Evolutionary conservation across 2,888 invertebrate genomes (phyloP), one percentile per base, ranked within the genome.

Genomic region (Oasisia sp.): DNA sequence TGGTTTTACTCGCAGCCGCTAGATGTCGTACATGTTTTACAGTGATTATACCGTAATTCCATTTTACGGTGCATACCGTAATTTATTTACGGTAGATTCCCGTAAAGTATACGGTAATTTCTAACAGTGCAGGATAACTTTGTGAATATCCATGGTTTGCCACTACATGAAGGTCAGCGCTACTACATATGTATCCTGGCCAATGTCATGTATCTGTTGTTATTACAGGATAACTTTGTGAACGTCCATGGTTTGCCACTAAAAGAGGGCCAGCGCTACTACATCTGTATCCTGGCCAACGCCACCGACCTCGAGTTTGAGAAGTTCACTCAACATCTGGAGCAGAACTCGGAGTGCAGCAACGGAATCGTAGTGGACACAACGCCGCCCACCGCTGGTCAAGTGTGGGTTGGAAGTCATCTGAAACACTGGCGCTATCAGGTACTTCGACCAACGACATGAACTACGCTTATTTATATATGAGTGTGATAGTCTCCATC

Each of bases 271-370:
- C 32, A 32, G 27, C 89, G 92, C n/a, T 92, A 92, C 91, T 91
- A 92, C 89, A 38, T 92, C 11, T 92, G 92, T 74, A 90, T 92
- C 50, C 50, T 58, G 32, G 92, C 92, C 91, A 92, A 92, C 58
- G 92, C 56, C 89, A 92, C 92, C 11, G 89, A 92, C 32, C 74
- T 92, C 9, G 14, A 92, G 58, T 89, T 92, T 92, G 92, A 92
- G 89, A 92, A 92, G 89, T 92, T 92, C 89, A 90, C 38, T 44
- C 90, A 90, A 44, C 32, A 90, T 32, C 90, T 90, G 90, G 90
- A 90, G 32, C 32, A 32, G 44, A 44, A 19, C 38, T 90, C 90
- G 90, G 90, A 32, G 27, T 90, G 90, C 90, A 90, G 90, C 90
- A 90, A 90, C n/a, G 90, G 90, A 32, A 44, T 90, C 90, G 44